Base-by-base conservation (phyloP, 2,888 invertebrate species). In the Alsophila aescularia region DNA sequence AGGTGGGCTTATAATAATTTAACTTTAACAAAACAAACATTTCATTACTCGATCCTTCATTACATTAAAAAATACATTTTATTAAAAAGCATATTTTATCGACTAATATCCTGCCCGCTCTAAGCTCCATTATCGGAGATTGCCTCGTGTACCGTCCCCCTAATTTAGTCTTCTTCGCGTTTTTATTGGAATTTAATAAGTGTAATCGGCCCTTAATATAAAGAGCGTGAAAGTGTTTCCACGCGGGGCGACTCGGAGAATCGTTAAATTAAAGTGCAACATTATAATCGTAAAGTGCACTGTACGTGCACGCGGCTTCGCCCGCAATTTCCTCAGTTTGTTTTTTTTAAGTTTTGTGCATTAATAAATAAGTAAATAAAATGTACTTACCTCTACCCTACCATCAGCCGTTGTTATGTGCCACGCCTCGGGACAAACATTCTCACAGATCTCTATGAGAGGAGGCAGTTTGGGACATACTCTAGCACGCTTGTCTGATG, bases 171-270 rank as follows among this genome's bases (percentile, higher is more conserved):
- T 34, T 51, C 52, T 47, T 24, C 39, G 15, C 44, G 21, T 21
- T 58, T 48, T 61, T 56, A 59, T 57, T 53, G 61, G 48, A 44
- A 32, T 43, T 37, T 64, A 64, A 64, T 64, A 57, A 43, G 55
- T 51, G 47, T 59, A 59, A 61, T 64, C 54, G 12, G 39, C 6
- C 39, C 29, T 43, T 41, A 48, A 54, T 48, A 48, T 48, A 34
- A 54, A 54, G 48, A 54, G 53, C 54, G 49, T 39, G 44, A 49
- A 54, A 54, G 54, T 54, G 54, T 40, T 54, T 48, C 44, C 13
- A 41, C 15, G 16, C n/a, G 39, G 36, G n/a, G 14, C 18, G 14
- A 50, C 31, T 43, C 12, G 4, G 16, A 45, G 35, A 6, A 12
- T 16, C 7, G 9, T 13, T 14, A 29, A 29, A n/a, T 32, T n/a